Evolutionary conservation across 2,888 invertebrate genomes (phyloP), one percentile per base, ranked within the genome.

Genomic region (Drosophila aldrichi): DNA sequence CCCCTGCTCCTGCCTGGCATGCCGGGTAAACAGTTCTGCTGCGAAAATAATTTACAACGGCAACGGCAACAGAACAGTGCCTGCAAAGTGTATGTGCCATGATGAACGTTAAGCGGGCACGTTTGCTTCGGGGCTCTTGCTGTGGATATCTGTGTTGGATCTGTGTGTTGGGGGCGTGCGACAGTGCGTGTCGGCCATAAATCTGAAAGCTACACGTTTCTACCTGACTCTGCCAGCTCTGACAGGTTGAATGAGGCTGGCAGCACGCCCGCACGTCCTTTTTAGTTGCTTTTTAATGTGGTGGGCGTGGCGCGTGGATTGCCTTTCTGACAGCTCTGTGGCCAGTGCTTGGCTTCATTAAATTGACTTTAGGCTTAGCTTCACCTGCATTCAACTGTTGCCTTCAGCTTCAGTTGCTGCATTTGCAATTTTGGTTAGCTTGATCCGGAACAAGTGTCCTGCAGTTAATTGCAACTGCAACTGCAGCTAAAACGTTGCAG

Each of bases 161-260:
- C 60, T 59, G 46, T 61, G 41, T 74, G 20, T 74, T 65, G 78
- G 80, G 79, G 85, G 89, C 84, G 87, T 81, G 69, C 52, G 66
- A 57, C 60, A 58, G 72, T 86, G 89, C 88, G 87, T 87, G 85
- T 80, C 72, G 89, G 64, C 71, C 66, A 86, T 86, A 86, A 88
- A 86, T 86, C 89, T 89, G 85, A 84, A 89, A 86, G 78, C 77
- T 74, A 76, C 88, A 88, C 73, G 89, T 88, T 74, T 75, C 36
- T 75, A 70, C 32, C 57, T 56, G 58, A 18, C 44, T 52, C 43
- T 38, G 29, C 65, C 25, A 68, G 38, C 74, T 82, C 77, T 82
- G 86, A 81, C 86, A 89, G 88, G 79, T 87, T 88, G 88, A 79
- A 74, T 64, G 72, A 60, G 56, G 85, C 72, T 63, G 52, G 68